Base-by-base conservation (phyloP, 2,888 invertebrate species). In the Scaptodrosophila latifasciaeformis region DNA sequence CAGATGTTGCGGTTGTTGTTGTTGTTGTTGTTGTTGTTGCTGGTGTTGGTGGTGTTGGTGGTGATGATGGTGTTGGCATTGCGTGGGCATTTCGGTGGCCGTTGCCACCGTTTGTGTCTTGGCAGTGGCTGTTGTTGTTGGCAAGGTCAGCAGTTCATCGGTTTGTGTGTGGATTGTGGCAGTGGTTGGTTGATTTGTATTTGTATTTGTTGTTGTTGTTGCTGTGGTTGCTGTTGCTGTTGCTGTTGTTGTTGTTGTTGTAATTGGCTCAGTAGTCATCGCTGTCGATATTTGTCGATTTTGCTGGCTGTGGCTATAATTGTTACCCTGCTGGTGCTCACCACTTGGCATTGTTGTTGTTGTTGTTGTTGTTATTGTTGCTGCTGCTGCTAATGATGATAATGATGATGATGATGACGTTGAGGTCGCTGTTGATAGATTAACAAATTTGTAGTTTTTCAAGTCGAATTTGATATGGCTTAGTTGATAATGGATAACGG, bases 91-190 rank as follows among this genome's bases (percentile, higher is more conserved):
- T 45, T 57, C 51, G 59, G 49, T 52, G 9, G 50, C 62, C 17
- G 55, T 7, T n/a, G 54, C 15, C 58, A 59, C 52, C n/a, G 12
- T 12, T 39, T 17, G 15, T 42, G 27, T 42, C 12, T 10, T 24
- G 19, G 42, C 13, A n/a, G 24, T 1, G 29, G 30, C 35, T n/a
- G 39, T 17, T 21, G 46, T 24, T 40, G 19, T 27, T n/a, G n/a
- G n/a, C n/a, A n/a, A n/a, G n/a, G 12, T 24, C 52, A 65, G 57
- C 62, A 70, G 46, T 44, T 85, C 85, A 60, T 86, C 85, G 17
- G 85, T 86, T 74, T 85, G 85, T 35, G 85, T 85, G 67, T 85
- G 82, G 21, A 83, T 86, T 53, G 84, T 84, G 31, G 81, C 84
- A 56, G 83, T 83, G 47, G 71, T 40, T 37, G 34, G 12, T 53